Evolutionary conservation across 2,113 vertebrate genomes (phyloP), one percentile per base, ranked within the genome.

Genomic region (Plestiodon gilberti): DNA sequence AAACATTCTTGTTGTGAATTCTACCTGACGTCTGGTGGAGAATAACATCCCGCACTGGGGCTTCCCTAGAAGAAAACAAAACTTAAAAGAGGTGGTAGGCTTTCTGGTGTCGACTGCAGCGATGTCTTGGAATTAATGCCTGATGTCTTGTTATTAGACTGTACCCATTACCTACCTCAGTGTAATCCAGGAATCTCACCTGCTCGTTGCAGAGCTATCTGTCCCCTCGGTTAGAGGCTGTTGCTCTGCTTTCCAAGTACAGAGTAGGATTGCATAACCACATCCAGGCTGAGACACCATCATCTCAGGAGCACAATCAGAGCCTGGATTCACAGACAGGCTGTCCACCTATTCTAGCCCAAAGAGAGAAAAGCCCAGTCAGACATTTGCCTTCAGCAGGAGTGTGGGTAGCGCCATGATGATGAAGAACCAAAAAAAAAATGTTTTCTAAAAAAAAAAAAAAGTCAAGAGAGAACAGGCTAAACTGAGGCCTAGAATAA

Each of bases 221-320:
- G 3, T 14, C 23, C 87, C 90, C n/a, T 95, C 65, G 30, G 65
- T 2, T 0, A 55, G 25, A 28, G 87, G 91, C 89, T 85, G 90
- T 33, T 92, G 28, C 22, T 98, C 97, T 5, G 95, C 94, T 33
- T 97, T 98, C 99, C 99, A 99, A 87, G 98, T 97, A 62, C 98
- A 99, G 2, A 97, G 96, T 6, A 99, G 96, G 89, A 99, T 93
- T 8, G 99, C 98, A 2, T 99, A 99, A 55, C 98, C 98, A 28
- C 99, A 99, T 85, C 99, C 99, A 0, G 99, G 99, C 96, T 99
- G 99, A 0, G 99, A 99, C 40, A 99, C 98, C 97, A 99, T 99
- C 82, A 99, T 93, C 92, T 99, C 97, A 0, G 98, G 98, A 35
- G 96, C 90, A 74, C 98, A 98, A 76, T 97, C 97, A 1, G 97